Evolutionary conservation across 1,140 invertebrate genomes (phyloP), one percentile per base, ranked within the genome.

Genomic region (Argopecten irradians): DNA sequence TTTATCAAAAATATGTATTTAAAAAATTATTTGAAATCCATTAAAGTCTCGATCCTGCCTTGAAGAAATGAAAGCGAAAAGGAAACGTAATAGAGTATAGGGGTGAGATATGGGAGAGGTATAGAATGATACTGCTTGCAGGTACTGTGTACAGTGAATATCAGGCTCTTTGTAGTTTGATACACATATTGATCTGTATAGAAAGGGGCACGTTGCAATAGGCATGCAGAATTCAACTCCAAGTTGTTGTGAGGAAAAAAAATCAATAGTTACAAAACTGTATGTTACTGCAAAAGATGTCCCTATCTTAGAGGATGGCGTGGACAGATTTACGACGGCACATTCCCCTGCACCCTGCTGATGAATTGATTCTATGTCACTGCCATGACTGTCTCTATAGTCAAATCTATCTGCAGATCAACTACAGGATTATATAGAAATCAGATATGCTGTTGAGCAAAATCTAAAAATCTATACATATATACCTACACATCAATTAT

Each of bases 191-290:
- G 55, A 71, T 71, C 55, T 16, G 55, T 3, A 71, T n/a, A 71
- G 55, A 71, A n/a, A 71, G n/a, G n/a, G 55, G 55, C 55, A 71
- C 22, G 55, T 71, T 71, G 55, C 55, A 71, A 28, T 71, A 71
- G 55, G 55, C 55, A 71, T 71, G 55, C 55, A 71, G 55, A 71
- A 71, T 71, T 71, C n/a, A 71, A 71, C 55, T 71, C 55, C 55
- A 71, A 28, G 55, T 71, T 46, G 43, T 46, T 5, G 43, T 46
- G 43, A 16, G n/a, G 55, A 16, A 71, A 71, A 71, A 71, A 71
- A 71, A 71, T 71, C 55, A 71, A 71, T 71, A 71, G 55, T 71
- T 71, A 71, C 55, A 28, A 71, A 71, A 71, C 55, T 71, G 55
- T 71, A 71, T 28, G 55, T 71, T 71, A 71, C 55, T 71, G 55